These are phyloP conservation scores for Agrotis ipsilon DNA, from an alignment of 2,888 invertebrate species.

Conservation along the genomic window DNA sequence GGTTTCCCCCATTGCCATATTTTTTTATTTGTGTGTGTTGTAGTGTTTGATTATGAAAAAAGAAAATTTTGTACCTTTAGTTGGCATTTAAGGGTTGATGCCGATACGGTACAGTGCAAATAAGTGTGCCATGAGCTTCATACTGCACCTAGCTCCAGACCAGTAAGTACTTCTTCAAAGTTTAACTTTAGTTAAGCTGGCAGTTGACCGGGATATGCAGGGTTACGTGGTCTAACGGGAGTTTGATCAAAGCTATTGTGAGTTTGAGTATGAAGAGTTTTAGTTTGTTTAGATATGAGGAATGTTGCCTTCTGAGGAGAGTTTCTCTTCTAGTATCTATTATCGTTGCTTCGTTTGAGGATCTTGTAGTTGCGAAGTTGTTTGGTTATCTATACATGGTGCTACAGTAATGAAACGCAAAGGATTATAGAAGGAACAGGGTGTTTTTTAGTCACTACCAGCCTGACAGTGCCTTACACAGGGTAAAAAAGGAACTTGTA, in stretches of 20 bases:
- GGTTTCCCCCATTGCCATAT: no score
- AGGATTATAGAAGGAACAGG: no score
- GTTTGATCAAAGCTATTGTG: conserved; percentile 27
- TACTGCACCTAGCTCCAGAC: conserved; percentile 18
- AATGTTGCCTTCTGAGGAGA: neutral
- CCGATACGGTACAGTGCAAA: neutral
- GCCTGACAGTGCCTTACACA: no score
- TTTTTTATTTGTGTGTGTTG: no score
- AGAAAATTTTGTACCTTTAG: no score
- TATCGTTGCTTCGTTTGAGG: neutral
- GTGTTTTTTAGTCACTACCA: no score
- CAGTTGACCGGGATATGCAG: conserved; percentile 46
- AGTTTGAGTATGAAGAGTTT: neutral
- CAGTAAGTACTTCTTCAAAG: conserved; percentile 56
- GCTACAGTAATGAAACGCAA: no score
- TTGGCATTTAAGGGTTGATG: no score
- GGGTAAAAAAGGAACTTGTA: no score
- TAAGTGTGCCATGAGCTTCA: conserved; percentile 5
- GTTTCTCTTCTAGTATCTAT: neutral
- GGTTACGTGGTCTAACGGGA: conserved; percentile 20
- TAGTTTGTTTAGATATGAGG: conserved; percentile 1
- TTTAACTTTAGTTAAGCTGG: conserved; percentile 42
- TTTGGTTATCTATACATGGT: no score
- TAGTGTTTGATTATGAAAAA: no score
- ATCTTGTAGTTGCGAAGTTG: no score